These are phyloP conservation scores for Clarias laeviceps DNA, from an alignment of 2,797 vertebrate genomes.

Conservation along the genomic window DNA sequence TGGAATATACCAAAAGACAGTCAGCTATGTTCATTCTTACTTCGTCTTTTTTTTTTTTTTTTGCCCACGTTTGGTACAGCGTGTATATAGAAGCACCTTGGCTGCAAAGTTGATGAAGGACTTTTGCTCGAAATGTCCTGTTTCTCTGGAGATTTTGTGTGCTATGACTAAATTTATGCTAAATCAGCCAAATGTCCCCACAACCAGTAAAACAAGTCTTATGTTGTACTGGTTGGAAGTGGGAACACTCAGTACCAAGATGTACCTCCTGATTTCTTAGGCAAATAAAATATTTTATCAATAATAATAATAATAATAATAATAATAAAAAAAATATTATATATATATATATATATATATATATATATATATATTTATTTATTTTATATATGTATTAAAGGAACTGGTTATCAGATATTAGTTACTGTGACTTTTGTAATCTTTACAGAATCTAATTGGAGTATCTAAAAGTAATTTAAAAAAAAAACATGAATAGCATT, in stretches of 20 bases:
- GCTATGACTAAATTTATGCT: constrained; percentile 22
- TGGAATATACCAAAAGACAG: not conserved
- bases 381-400: not conserved
- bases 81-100: not conserved
- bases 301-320: no score
- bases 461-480: not conserved
- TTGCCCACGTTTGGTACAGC: not conserved
- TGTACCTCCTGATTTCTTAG: not conserved
- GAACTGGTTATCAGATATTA: not conserved
- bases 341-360: no score
- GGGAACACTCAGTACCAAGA: not conserved
- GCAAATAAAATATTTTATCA: no score
- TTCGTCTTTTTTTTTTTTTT: not conserved
- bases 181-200: not conserved
- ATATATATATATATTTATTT: no score
- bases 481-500: not conserved
- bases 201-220: not conserved
- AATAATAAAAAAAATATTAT: no score
- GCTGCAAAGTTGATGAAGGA: constrained; percentile 8
- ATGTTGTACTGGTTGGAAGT: not conserved
- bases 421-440: not conserved
- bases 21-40: not conserved
- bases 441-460: not conserved
- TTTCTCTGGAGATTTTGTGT: constrained; percentile 3
- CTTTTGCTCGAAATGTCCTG: constrained; percentile 24